Base-by-base conservation (phyloP, 2,797 vertebrate species). In the Synaphobranchus kaupii region DNA sequence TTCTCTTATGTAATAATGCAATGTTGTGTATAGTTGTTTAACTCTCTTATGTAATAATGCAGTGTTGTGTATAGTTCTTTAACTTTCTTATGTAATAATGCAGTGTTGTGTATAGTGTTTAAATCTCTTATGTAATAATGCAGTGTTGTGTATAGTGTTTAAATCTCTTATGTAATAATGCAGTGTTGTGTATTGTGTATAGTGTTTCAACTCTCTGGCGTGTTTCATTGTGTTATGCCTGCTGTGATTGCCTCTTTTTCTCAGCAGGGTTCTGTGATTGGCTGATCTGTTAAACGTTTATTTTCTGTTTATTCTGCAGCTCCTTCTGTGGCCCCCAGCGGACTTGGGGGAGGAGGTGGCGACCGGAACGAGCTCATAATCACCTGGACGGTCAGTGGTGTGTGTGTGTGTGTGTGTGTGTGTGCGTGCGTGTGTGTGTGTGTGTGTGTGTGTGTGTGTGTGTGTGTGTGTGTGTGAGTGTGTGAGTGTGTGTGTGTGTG, bases 321-420 rank as follows among this genome's bases (percentile, higher is more conserved):
- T 87, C 98, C 98, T 0, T 97, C 97, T 0, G 98, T 99, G 92
- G 98, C 98, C 83, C 98, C 98, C 0, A 99, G 98, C 4, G 98
- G 97, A 92, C 97, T 99, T 7, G 94, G 96, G 17, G 98, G 98
- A 86, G 98, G 98, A 17, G 98, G 98, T 78, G 98, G 98, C 58
- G 97, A 98, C 90, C 97, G 93, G 10, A 96, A 97, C 34, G 98
- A 99, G 88, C 97, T 99, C 89, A 97, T 97, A 47, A 94, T 98
- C 88, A 98, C 95, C 89, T 99, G 98, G 98, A 98, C 97, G 68
- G 98, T 99, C 91, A 96, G 97, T 91, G 12, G 48, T 48, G 25
- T 22, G 82, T 80, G 68, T 84, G 85, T 54, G 5, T 52, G 6
- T 68, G 31, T 34, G 50, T 56, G 82, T 83, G 50, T 54, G 50